Conservation (phyloP, 2,888 invertebrate species). For the Parnassius smintheus region DNA sequence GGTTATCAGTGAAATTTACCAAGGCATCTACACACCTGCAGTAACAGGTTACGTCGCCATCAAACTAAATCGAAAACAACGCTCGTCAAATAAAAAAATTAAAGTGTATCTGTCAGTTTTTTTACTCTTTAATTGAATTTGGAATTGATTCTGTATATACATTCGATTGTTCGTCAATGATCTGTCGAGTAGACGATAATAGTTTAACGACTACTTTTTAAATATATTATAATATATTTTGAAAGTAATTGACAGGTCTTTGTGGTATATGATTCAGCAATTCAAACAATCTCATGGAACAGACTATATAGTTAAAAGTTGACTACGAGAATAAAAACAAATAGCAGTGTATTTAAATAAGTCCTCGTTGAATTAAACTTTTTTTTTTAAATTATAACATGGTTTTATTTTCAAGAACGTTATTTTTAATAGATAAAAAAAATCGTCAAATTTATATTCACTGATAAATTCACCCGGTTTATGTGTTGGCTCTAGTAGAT, state of each 20-base stretch:
- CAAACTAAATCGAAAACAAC: neutral
- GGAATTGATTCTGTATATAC: conserved; percentile 5
- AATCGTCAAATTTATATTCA: too few relatives aligned
- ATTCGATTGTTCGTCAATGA: conserved; percentile 18
- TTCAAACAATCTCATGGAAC: conserved; percentile 10
- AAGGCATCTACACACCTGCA: neutral
- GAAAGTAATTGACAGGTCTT: conserved; percentile 19
- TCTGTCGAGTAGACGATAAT: conserved; percentile 5
- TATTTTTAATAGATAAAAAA: too few relatives aligned
- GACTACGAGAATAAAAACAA: conserved; percentile 9
- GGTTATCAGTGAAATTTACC: neutral
- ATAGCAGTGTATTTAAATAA: neutral
- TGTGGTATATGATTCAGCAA: conserved; percentile 19
- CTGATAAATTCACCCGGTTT: too few relatives aligned
- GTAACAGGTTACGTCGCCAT: neutral
- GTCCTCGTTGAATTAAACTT: too few relatives aligned
- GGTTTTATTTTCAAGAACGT: too few relatives aligned
- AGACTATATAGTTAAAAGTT: conserved; percentile 6
- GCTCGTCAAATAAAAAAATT: neutral
- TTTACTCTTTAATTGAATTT: conserved; percentile 2
- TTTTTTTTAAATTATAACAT: too few relatives aligned
- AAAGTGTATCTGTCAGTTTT: neutral
- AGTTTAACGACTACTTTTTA: conserved; percentile 9
- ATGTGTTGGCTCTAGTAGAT: too few relatives aligned
- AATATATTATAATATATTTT: conserved; percentile 2